Conservation (phyloP, 2,113 vertebrate species). For the Carassius auratus region DNA sequence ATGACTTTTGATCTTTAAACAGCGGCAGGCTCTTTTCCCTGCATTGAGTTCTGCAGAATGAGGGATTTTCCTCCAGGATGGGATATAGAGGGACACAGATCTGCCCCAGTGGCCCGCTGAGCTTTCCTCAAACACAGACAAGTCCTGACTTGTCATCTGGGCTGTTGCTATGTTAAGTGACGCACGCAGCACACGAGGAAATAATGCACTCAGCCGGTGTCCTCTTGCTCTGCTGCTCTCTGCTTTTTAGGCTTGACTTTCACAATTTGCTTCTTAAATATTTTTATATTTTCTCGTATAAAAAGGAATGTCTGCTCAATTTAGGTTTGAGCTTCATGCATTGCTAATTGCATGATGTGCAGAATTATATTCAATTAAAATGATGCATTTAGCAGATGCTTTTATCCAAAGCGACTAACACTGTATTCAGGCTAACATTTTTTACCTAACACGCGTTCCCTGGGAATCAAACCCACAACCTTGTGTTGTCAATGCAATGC, state of each 20-base stretch:
- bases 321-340: background rate
- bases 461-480: too few species aligned
- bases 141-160: conserved; percentile 64
- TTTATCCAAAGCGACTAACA: too few species aligned
- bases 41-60: conserved; percentile 17
- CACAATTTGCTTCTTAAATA: background rate
- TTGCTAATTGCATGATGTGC: background rate
- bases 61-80: conserved; percentile 18
- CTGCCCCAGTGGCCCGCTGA: conserved; percentile 12
- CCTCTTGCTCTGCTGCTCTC: background rate
- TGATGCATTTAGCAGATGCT: too few species aligned
- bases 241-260: background rate
- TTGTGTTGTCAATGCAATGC: too few species aligned
- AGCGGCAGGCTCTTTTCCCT: background rate
- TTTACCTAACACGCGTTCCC: too few species aligned
- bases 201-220: conserved; percentile 18
- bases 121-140: conserved; percentile 51
- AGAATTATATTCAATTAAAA: too few species aligned
- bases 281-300: background rate
- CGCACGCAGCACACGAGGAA: conserved; percentile 39
- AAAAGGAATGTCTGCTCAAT: fast-evolving
- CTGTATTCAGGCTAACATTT: too few species aligned
- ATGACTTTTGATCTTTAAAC: background rate
- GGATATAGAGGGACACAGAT: conserved; percentile 16
- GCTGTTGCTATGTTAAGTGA: conserved; percentile 63